phyloP scores from a whole-genome alignment of 2,888 invertebrate genomes.

The Entomobrya proxima region DNA sequence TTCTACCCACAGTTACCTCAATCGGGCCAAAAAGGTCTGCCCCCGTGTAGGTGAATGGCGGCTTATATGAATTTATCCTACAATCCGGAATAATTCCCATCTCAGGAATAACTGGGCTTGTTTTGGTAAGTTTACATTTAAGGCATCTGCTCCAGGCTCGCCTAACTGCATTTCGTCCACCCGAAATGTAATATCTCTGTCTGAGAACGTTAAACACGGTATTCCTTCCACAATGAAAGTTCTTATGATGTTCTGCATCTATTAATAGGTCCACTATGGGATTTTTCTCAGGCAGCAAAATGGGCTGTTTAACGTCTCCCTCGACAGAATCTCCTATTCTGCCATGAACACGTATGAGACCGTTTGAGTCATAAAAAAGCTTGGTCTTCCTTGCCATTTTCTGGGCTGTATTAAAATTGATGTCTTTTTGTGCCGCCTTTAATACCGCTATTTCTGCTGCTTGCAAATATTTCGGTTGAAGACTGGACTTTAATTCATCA shows the following conservation, averaged over 20 bases:
- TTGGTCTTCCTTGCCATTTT: background rate
- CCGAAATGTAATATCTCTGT: conserved; percentile 12
- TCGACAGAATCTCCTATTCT: background rate
- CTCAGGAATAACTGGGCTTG: conserved; percentile 67
- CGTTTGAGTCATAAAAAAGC: background rate
- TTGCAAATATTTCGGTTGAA: too few species aligned
- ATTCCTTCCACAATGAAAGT: conserved; percentile 23
- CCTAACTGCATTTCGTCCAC: conserved; percentile 17
- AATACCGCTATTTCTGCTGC: too few species aligned
- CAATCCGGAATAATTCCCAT: conserved; percentile 76
- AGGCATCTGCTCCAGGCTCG: conserved; percentile 60
- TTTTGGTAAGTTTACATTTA: conserved; percentile 29
- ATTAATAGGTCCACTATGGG: background rate
- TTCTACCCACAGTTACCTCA: conserved; percentile 45
- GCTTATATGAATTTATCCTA: conserved; percentile 61
- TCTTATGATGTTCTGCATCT: background rate
- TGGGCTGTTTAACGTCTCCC: too few species aligned
- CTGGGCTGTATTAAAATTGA: background rate
- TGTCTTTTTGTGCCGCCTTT: too few species aligned
- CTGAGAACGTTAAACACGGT: conserved; percentile 31
- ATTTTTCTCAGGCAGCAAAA: background rate
- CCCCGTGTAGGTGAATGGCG: conserved; percentile 74
- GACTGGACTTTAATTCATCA: too few species aligned
- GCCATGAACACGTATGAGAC: background rate
- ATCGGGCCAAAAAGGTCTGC: conserved; percentile 68